Base-by-base conservation (phyloP, 2,797 vertebrate genomes). In the Silurus lanzhouensis region DNA sequence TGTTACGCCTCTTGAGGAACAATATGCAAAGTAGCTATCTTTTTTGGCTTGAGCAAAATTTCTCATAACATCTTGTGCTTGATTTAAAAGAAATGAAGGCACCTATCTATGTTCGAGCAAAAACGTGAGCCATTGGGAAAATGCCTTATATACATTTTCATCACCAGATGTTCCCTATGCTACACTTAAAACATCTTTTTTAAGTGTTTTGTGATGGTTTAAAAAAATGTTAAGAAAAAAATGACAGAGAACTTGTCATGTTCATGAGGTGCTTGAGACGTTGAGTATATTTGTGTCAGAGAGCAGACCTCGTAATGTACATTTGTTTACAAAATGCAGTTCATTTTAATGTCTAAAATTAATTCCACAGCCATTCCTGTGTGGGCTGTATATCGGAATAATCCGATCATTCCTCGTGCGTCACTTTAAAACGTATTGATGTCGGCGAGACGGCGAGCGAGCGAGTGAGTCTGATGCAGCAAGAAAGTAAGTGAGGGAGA, bases 21-120 rank as follows among this genome's bases (percentile, higher is more conserved):
- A 61, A 57, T 82, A 74, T 46, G 79, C 46, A 81, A 81, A 81
- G 63, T 55, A 67, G 79, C 8, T 66, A 55, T 31, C n/a, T 31
- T 81, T 17, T 17, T 46, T 55, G 63, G 63, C 79, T 55, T 31
- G 46, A 52, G 63, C 44, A 27, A 52, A 67, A 81, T 66, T 22
- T 78, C 83, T 83, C 25, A 78, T 77, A 48, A 78, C 46, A 66
- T 66, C 78, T 1, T 61, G 15, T 31, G 22, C 38, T 8, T 15
- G 44, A 66, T 75, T 67, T 67, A 22, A 82, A 82, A 85, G 68
- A 61, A 74, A n/a, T 52, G 22, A 81, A 85, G 57, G 67, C 67
- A 64, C 57, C 74, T 25, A 31, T 83, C 12, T 17, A 38, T 55
- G 58, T 68, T 83, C 72, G 72, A 79, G 81, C 27, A 72, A 61